Evolutionary conservation across 2,113 vertebrate genomes (phyloP), one percentile per base, ranked within the genome.

Genomic region (Clupea harengus): DNA sequence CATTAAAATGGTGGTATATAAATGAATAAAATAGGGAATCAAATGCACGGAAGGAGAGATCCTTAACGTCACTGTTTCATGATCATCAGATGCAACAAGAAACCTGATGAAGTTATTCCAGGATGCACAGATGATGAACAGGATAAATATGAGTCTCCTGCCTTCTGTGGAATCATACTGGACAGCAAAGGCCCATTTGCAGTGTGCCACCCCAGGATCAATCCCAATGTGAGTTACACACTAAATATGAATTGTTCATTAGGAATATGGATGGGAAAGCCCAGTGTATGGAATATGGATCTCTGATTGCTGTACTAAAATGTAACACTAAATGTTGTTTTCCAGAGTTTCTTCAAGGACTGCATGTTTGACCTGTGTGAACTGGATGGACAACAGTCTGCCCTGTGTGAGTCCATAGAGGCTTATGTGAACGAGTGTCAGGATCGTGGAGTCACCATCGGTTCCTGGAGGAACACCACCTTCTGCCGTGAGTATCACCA

Each of bases 311-410:
- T n/a, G 4, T 64, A 20, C 0, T 7, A 25, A 25, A 64, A 25
- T 8, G n/a, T 28, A 72, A 72, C 44, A 18, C 6, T 81, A 13
- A 87, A 81, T 88, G 32, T 86, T 22, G 82, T 82, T n/a, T 81
- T 85, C 82, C 49, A 95, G 94, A 88, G 86, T 84, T 95, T 94
- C 93, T 95, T 93, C 89, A 89, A 83, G 89, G 93, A 93, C 89
- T 94, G 95, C 83, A 3, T 95, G 49, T 96, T 93, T 92, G 95
- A 96, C 84, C 67, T 95, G 86, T 96, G 95, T 89, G 94, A 91
- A 81, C 89, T 95, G 92, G 93, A 91, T 1, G 95, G 95, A 81
- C 91, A 89, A 82, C 85, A 81, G 20, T 90, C 90, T 20, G 87
- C 92, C 44, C 89, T 95, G 72, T 96, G 95, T 82, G 94, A 95